Conservation (phyloP, 2,797 vertebrate species). For the Furcifer pardalis region DNA sequence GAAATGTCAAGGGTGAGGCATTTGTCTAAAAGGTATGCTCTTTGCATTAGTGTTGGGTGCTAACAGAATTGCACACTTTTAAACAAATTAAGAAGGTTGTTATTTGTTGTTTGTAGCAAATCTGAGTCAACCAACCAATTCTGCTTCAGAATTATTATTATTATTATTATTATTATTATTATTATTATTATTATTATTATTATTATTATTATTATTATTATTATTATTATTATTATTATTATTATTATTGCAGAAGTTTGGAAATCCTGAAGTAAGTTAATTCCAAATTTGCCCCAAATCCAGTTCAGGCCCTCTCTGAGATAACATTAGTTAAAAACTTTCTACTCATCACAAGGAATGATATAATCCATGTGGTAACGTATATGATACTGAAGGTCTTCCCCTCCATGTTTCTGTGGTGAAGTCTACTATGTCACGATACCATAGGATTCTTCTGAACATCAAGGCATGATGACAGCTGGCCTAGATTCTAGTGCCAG, state of each 20-base stretch:
- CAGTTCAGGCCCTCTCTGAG: not conserved
- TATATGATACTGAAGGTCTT: not conserved
- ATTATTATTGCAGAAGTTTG: not conserved
- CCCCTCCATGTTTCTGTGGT: not conserved
- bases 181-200: too few species aligned
- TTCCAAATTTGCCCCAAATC: not conserved
- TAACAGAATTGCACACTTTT: not conserved
- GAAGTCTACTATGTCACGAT: not conserved
- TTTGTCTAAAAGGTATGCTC: too few species aligned
- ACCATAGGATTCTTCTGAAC: not conserved
- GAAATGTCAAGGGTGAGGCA: too few species aligned
- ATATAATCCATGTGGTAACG: not conserved
- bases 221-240: too few species aligned
- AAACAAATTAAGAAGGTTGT: not conserved
- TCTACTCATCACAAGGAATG: not conserved
- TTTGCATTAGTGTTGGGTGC: too few species aligned
- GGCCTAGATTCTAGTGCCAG: not conserved
- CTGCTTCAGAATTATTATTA: not conserved
- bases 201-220: too few species aligned
- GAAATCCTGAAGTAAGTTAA: not conserved
- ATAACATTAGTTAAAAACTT: not conserved
- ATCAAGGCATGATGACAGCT: not conserved
- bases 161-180: too few species aligned
- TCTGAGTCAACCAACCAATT: not conserved
- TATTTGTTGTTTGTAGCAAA: not conserved